Evolutionary conservation across 2,797 vertebrate genomes (phyloP).

Genomic region (Acanthurus leucopareius): DNA sequence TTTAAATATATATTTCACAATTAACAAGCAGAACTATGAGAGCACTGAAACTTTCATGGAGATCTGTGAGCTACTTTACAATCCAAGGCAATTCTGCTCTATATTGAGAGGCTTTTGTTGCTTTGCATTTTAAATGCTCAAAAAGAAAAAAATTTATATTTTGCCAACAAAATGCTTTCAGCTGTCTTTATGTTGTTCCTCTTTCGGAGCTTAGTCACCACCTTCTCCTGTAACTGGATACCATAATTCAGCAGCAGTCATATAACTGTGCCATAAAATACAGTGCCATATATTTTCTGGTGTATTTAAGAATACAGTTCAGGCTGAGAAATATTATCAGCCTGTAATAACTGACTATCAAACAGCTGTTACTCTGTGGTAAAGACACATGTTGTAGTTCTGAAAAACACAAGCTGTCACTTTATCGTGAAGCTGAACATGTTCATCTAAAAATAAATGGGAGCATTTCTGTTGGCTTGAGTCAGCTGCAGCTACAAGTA

Average conservation of each 20-base stretch:
- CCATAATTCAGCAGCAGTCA: background rate
- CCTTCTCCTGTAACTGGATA: conserved; percentile 9
- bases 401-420: conserved; percentile 11
- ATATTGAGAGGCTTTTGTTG: background rate
- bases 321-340: background rate
- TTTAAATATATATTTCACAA: background rate
- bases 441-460: conserved; percentile 63
- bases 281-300: background rate
- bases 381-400: background rate
- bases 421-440: conserved; percentile 3
- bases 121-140: background rate
- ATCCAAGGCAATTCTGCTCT: background rate
- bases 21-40: background rate
- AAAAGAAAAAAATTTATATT: background rate
- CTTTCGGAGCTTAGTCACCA: background rate
- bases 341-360: background rate
- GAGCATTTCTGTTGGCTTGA: conserved; percentile 23
- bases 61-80: background rate
- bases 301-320: conserved; percentile 3
- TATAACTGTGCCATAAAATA: background rate
- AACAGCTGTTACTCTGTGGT: background rate
- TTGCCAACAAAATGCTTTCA: background rate
- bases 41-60: background rate
- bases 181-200: background rate
- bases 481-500: conserved; percentile 42